phyloP scores from a whole-genome alignment of 2,888 invertebrate genomes.

The Eulithis prunata region DNA sequence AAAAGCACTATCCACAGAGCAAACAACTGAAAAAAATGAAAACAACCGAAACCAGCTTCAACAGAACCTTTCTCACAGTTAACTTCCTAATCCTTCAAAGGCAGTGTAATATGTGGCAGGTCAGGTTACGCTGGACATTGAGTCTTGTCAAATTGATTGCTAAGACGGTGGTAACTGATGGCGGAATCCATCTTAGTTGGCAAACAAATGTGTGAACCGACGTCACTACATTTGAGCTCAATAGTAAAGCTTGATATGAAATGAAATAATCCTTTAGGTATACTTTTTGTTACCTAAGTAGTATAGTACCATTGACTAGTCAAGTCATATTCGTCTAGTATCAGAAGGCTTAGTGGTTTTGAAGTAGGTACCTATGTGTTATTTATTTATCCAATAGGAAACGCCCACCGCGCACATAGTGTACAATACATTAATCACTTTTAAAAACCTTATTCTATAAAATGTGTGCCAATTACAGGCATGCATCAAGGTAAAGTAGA shows the following conservation, averaged over 20 bases:
- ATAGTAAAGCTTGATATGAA: conserved; percentile 2
- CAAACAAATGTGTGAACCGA: conserved; percentile 49
- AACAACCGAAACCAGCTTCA: conserved; percentile 8
- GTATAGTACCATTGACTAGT: no score
- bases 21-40: conserved; percentile 24
- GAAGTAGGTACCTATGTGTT: no score
- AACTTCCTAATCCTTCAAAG: conserved; percentile 2
- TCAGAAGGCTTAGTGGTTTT: no score
- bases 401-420: no score
- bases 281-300: not conserved
- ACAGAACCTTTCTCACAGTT: conserved; percentile 6
- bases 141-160: conserved; percentile 50
- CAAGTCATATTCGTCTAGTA: no score
- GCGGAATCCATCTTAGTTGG: conserved; percentile 47
- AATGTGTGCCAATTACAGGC: no score
- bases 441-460: no score
- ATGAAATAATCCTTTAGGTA: not conserved
- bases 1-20: conserved; percentile 7
- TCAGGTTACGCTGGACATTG: conserved; percentile 22
- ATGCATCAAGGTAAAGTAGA: no score
- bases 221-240: conserved; percentile 36
- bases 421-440: no score
- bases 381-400: no score
- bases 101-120: conserved; percentile 24
- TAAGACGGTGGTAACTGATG: conserved; percentile 48